Conservation (phyloP, 2,113 vertebrate genomes). For the Lutjanus erythropterus region DNA sequence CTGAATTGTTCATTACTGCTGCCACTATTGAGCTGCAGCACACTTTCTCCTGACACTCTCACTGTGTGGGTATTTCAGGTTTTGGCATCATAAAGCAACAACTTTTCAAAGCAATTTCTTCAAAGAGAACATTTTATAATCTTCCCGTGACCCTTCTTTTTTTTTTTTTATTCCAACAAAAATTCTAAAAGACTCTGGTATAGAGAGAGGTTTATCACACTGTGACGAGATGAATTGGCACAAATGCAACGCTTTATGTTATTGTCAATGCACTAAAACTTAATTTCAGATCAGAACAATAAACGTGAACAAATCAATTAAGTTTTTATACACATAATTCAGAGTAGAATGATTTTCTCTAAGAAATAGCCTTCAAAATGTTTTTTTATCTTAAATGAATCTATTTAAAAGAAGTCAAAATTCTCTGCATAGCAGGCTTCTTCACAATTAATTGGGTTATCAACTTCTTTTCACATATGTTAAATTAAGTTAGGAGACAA, state of each 20-base stretch:
- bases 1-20: constrained; percentile 31
- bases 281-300: constrained; percentile 40
- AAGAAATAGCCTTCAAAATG: constrained; percentile 52
- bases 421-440: constrained; percentile 12
- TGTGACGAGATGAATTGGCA: background rate
- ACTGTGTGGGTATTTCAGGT: constrained; percentile 22
- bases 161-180: constrained; percentile 5
- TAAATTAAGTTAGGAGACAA: constrained; percentile 44
- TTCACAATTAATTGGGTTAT: constrained; percentile 59
- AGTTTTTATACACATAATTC: constrained; percentile 14
- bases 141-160: constrained; percentile 31
- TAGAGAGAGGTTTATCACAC: background rate
- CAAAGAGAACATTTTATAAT: constrained; percentile 36
- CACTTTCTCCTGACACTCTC: background rate
- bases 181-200: background rate
- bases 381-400: constrained; percentile 43
- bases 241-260: constrained; percentile 15
- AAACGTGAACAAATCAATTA: constrained; percentile 16
- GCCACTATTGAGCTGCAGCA: background rate
- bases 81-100: constrained; percentile 21
- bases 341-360: constrained; percentile 20
- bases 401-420: constrained; percentile 41
- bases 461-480: constrained; percentile 48
- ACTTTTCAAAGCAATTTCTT: constrained; percentile 42
- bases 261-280: constrained; percentile 11